Evolutionary conservation across 2,113 vertebrate genomes (phyloP).

Genomic region (Zosterops hypoxanthus): DNA sequence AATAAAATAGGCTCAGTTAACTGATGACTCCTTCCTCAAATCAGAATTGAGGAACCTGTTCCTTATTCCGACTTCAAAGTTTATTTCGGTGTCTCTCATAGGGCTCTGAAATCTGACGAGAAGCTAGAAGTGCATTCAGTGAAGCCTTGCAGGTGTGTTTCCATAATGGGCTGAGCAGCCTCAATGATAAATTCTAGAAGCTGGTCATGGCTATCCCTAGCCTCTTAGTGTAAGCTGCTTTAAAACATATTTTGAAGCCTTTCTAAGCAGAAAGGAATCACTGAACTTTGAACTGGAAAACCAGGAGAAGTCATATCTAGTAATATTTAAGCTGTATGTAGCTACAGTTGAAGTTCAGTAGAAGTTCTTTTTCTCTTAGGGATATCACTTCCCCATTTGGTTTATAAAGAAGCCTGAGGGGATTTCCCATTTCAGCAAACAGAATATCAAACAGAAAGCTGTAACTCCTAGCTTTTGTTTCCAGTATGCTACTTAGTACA

Average conservation of each 20-base stretch:
- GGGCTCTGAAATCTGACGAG: background rate
- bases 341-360: background rate
- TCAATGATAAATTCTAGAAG: background rate
- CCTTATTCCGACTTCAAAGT: background rate
- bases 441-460: background rate
- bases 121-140: background rate
- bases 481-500: background rate
- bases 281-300: background rate
- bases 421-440: background rate
- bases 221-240: background rate
- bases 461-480: background rate
- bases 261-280: background rate
- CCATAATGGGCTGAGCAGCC: background rate
- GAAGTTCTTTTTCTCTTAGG: background rate
- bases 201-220: background rate
- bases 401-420: background rate
- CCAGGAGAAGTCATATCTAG: background rate
- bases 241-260: background rate
- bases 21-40: background rate
- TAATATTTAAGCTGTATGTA: background rate
- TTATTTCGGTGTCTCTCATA: background rate
- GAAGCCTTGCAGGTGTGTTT: accelerated
- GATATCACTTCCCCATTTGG: background rate
- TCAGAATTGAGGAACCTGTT: background rate
- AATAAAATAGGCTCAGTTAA: background rate